Percentiles rank a stretch among this genome's conserved stretches.
phyloP scores from a whole-genome alignment of 2,113 vertebrate genomes.

The Platichthys stellatus region DNA sequence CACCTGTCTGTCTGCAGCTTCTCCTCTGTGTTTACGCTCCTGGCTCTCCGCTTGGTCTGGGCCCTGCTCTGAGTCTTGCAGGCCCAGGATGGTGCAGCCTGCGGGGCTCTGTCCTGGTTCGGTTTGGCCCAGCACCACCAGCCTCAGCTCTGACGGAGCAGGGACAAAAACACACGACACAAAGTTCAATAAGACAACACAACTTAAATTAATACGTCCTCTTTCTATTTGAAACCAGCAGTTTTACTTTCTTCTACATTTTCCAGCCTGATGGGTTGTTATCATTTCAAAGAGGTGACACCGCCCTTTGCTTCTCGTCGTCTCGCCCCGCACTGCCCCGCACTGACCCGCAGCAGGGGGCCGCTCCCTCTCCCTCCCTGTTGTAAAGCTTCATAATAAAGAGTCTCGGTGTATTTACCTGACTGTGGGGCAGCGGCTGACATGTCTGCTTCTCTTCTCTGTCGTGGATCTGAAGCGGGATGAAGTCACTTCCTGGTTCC shows the following conservation, averaged over 20 bases:
- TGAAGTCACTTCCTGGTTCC: slow-evolving; percentile 62
- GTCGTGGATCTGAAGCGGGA: neutral
- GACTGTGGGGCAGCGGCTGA: slow-evolving; percentile 19
- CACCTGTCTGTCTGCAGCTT: slow-evolving; percentile 74
- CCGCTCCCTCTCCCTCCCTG: neutral
- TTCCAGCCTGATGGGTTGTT: neutral
- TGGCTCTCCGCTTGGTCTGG: neutral
- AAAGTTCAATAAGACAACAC: neutral
- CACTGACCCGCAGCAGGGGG: neutral
- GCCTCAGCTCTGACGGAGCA: slow-evolving; percentile 65
- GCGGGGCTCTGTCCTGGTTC: slow-evolving; percentile 63
- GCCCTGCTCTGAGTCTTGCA: slow-evolving; percentile 40
- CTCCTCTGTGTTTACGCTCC: slow-evolving; percentile 66
- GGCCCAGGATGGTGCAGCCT: slow-evolving; percentile 72
- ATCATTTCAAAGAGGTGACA: neutral
- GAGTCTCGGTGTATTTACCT: slow-evolving; percentile 32
- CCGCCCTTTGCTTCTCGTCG: slow-evolving; percentile 26
- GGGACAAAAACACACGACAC: neutral
- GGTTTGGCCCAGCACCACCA: slow-evolving; percentile 77
- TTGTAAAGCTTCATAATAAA: neutral
- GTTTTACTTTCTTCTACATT: neutral
- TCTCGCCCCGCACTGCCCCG: neutral
- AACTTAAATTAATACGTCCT: neutral
- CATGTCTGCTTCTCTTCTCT: slow-evolving; percentile 39
- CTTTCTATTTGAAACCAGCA: neutral